These are phyloP conservation scores for Rhipidura dahli DNA, from an alignment of 2,113 vertebrate genomes.

Conservation along the genomic window DNA sequence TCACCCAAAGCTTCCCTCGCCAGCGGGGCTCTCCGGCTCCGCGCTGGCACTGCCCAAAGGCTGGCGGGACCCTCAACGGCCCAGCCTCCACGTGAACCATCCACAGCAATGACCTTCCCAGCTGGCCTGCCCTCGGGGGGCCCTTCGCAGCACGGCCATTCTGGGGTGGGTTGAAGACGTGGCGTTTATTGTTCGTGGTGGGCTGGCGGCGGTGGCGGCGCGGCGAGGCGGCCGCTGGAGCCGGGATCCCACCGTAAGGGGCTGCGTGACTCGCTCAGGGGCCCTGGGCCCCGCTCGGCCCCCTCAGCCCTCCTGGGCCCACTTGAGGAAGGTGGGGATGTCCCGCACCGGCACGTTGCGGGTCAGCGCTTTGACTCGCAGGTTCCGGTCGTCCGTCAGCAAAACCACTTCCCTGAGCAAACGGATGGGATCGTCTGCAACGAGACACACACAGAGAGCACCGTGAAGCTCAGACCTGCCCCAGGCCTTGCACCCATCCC, in stretches of 20 bases:
- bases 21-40: neutral
- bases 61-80: neutral
- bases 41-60: constrained; percentile 9
- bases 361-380: constrained; percentile 94
- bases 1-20: constrained; percentile 16
- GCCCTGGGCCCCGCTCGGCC: constrained; percentile 41
- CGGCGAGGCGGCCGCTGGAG: neutral
- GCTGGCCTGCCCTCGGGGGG: constrained; percentile 27
- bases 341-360: constrained; percentile 95
- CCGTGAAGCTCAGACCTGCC: neutral
- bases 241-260: neutral
- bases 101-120: constrained; percentile 50
- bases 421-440: constrained; percentile 87
- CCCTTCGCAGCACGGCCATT: constrained; percentile 51
- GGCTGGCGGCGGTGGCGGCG: constrained; percentile 8
- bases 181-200: constrained; percentile 62
- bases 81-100: constrained; percentile 44
- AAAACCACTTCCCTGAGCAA: constrained; percentile 92
- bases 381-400: constrained; percentile 94
- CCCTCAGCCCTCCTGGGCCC: constrained; percentile 97
- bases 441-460: neutral
- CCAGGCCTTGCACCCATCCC: neutral
- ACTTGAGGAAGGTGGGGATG: constrained; percentile 94
- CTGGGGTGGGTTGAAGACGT: constrained; percentile 50
- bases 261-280: constrained; percentile 47